Evolutionary conservation across 2,113 vertebrate species (phyloP).

Genomic region (Eubucco bourcierii): DNA sequence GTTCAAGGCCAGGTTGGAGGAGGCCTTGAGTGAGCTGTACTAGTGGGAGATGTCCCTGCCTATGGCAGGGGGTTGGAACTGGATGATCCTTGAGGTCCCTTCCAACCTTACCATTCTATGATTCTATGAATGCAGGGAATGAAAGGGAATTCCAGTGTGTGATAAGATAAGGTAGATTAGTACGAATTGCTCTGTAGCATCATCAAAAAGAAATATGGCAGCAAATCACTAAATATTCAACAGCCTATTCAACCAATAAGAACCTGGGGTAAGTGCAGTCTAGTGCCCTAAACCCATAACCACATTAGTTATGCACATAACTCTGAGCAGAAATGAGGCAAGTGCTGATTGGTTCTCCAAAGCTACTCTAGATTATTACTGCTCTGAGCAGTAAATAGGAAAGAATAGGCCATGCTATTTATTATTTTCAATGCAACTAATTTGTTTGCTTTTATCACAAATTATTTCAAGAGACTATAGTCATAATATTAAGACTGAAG

Average conservation of each 20-base stretch:
- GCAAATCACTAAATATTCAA: neutral
- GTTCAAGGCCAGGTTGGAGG: no score
- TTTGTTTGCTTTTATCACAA: neutral
- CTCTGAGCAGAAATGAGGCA: neutral
- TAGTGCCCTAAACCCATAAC: neutral
- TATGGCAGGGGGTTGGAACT: no score
- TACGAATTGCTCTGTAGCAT: neutral
- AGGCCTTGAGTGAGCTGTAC: no score
- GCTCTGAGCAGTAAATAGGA: neutral
- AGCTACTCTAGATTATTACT: neutral
- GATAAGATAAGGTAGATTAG: neutral
- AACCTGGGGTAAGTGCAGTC: neutral
- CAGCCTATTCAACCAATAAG: neutral
- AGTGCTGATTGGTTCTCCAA: neutral
- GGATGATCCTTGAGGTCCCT: no score
- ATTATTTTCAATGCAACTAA: neutral
- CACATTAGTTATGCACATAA: neutral
- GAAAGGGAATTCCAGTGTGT: neutral
- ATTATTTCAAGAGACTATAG: neutral
- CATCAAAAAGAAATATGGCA: neutral
- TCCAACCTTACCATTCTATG: no score
- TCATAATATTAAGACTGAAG: neutral
- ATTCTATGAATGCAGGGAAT: neutral
- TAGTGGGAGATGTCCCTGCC: no score
- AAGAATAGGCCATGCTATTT: neutral